A percentile compares a stretch with the other conserved stretches of the same genome.
phyloP scores from a whole-genome alignment of 2,797 vertebrate genomes.

The Typhlichthys eigenmanni region DNA sequence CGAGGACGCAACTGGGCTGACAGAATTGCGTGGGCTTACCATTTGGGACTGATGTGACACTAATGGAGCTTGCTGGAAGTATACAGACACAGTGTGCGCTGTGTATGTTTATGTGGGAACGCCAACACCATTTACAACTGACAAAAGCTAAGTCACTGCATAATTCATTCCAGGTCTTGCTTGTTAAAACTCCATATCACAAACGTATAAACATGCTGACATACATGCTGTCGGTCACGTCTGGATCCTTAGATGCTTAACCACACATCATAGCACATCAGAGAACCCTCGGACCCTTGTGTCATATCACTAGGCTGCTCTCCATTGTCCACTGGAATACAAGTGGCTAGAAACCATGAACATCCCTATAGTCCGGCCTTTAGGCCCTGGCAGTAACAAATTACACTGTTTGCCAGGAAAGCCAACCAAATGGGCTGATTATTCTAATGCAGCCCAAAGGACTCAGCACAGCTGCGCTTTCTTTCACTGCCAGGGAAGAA shows the following conservation, averaged over 20 bases:
- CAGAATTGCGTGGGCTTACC: conserved; percentile 49
- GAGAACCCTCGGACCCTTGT: conserved; percentile 25
- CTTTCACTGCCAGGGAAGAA: conserved; percentile 63
- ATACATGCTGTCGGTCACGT: conserved; percentile 37
- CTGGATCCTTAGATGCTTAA: conserved; percentile 18
- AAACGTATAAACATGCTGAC: conserved; percentile 26
- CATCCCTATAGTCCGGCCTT: conserved; percentile 50
- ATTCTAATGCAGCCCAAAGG: conserved; percentile 68
- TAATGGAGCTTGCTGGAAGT: conserved; percentile 61
- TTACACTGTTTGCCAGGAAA: conserved; percentile 62
- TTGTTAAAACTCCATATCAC: conserved; percentile 21
- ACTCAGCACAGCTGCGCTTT: conserved; percentile 72
- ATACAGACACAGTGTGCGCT: conserved; percentile 41
- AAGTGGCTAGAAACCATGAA: conserved; percentile 52
- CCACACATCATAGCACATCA: conserved; percentile 27
- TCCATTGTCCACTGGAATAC: conserved; percentile 54
- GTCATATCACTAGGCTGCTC: conserved; percentile 48
- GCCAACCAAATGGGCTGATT: conserved; percentile 71
- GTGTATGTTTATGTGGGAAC: conserved; percentile 49
- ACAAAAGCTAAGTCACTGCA: conserved; percentile 34
- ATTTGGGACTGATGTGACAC: conserved; percentile 58
- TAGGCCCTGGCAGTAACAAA: conserved; percentile 56
- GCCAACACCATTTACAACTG: conserved; percentile 60
- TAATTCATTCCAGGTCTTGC: conserved; percentile 52
- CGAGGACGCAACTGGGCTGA: conserved; percentile 51